Base-by-base conservation (phyloP, 2,888 invertebrate genomes). In the Harpagoxenus sublaevis region DNA sequence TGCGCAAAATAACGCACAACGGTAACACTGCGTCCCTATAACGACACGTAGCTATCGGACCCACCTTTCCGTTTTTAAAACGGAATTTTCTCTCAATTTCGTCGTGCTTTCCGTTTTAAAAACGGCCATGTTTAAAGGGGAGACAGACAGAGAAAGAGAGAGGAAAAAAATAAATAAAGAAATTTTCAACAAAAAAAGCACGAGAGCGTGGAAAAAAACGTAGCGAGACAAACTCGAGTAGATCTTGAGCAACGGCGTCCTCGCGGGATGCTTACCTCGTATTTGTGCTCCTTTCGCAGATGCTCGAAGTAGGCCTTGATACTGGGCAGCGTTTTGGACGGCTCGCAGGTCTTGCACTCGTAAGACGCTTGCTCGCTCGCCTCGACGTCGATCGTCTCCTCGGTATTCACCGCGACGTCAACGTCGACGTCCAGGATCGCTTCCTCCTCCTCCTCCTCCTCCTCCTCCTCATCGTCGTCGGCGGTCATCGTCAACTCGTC, bases 271-370 rank as follows among this genome's bases (percentile, higher is more conserved):
- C 74, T 51, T 74, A 94, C 94, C 92, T 93, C 93, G 71, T 92
- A 92, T 48, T 94, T 93, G 81, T 94, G 94, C 62, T 92, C 90
- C 63, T 92, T 93, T 65, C 92, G 93, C 18, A 93, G 86, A 84
- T 94, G 94, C 45, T 92, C 92, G 31, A 93, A 88, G 63, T 94
- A 94, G 63, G 92, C 92, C 74, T 92, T 93, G 23, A 94, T 90
- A 66, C 85, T 92, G 0, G 91, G 45, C 55, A 84, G 91, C 68
- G 84, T 91, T 28, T 91, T 92, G 0, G 91, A 66, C 0, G 91
- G 94, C 88, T 92, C 95, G 91, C 93, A 95, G 73, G 86, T 94
- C 92, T 93, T 95, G 88, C 92, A 96, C 79, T 92, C 93, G 88
- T 92, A 92, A 18, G 74, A 73, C 85, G 81, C 90, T 73, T 89